These are phyloP conservation scores for Numida meleagris DNA, from an alignment of 2,113 vertebrate species.

Conservation along the genomic window DNA sequence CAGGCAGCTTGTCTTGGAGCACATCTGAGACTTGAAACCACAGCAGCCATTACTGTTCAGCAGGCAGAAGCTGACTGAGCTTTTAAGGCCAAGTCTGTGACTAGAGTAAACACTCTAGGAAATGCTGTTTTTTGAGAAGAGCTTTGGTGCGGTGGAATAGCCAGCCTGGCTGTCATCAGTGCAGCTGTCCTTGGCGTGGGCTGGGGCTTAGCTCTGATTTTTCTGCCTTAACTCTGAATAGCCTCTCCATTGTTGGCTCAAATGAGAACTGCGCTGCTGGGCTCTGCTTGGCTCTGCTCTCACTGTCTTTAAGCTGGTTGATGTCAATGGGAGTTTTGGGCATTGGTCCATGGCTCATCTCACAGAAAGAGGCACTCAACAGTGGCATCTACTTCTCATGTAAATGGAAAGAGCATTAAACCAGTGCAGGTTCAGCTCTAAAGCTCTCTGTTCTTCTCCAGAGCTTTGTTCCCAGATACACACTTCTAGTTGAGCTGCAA, in stretches of 20 bases:
- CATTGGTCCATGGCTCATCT: slow-evolving; percentile 42
- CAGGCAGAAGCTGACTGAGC: slow-evolving; percentile 18
- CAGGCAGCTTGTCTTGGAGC: neutral
- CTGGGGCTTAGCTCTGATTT: slow-evolving; percentile 48
- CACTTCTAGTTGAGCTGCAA: fast-evolving
- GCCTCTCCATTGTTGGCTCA: slow-evolving; percentile 37
- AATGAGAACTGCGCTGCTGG: neutral
- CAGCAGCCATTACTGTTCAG: neutral
- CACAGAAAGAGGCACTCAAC: neutral
- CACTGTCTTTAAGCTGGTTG: neutral
- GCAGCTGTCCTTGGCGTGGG: slow-evolving; percentile 46
- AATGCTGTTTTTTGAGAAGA: neutral
- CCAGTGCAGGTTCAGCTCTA: neutral
- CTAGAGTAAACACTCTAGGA: slow-evolving; percentile 35
- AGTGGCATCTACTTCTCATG: slow-evolving; percentile 1
- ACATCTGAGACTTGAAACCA: neutral
- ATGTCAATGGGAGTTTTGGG: slow-evolving; percentile 19
- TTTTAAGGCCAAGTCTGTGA: neutral
- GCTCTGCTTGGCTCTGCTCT: neutral
- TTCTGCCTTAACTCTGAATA: slow-evolving; percentile 48
- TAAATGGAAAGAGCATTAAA: neutral
- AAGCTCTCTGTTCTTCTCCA: neutral
- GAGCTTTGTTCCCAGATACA: neutral
- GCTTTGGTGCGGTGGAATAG: neutral
- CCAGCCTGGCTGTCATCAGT: slow-evolving; percentile 40